phyloP scores from a whole-genome alignment of 2,797 vertebrate species.

The Channa striata region DNA sequence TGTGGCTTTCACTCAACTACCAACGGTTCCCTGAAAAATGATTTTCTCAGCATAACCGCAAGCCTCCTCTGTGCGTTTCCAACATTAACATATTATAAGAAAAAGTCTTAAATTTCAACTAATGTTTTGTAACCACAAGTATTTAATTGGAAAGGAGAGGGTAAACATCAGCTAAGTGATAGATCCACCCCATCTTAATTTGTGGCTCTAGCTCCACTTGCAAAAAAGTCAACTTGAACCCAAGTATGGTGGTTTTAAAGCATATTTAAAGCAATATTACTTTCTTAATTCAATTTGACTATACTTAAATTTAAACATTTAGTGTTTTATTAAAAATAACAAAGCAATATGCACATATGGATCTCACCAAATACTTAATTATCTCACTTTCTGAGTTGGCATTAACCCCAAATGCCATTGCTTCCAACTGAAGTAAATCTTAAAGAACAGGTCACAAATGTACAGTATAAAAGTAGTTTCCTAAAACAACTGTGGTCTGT shows the following conservation, averaged over 20 bases:
- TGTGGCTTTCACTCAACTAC: constrained; percentile 67
- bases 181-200: constrained; percentile 5
- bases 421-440: not conserved
- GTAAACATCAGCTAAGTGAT: constrained; percentile 1
- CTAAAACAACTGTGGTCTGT: not conserved
- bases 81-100: constrained; percentile 50
- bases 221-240: not conserved
- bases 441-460: not conserved
- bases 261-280: not conserved
- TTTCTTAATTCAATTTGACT: not conserved
- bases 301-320: too few relatives aligned
- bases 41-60: constrained; percentile 49
- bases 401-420: not conserved
- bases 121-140: constrained; percentile 47
- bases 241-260: not conserved
- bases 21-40: constrained; percentile 61
- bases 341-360: not conserved
- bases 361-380: not conserved
- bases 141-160: constrained; percentile 31
- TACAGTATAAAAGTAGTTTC: not conserved
- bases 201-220: not conserved
- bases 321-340: not conserved
- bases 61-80: constrained; percentile 43
- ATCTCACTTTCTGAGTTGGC: not conserved
- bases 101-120: constrained; percentile 46